Base-by-base conservation (phyloP, 2,113 vertebrate genomes). In the Gasterosteus nipponicus region DNA sequence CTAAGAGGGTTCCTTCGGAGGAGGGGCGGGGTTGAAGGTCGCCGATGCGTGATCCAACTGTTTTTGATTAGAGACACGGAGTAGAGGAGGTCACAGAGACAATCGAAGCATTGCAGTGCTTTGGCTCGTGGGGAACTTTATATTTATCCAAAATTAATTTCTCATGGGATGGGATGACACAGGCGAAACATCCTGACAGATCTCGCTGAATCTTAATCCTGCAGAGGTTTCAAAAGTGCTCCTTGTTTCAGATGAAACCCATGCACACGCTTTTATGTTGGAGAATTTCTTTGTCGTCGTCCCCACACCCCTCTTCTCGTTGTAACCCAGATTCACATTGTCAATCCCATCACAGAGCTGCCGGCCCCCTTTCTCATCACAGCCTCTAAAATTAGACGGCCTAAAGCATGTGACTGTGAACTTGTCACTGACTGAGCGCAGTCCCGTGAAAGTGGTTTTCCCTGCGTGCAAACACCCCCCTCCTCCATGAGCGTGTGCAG, bases 261-360 rank as follows among this genome's bases (percentile, higher is more conserved):
- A 41, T 39, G 14, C 53, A 1, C 44, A 33, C 6, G 4, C 26
- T 44, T 63, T 9, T 54, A 57, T 71, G 64, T n/a, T 53, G 42
- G 67, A 58, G 60, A 80, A 73, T 33, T 33, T 33, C 33, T 33
- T 33, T 33, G 33, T 76, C 47, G 77, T 75, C 4, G 0, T 46
- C 56, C 74, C 63, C 78, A n/a, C n/a, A n/a, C 47, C 14, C 47
- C 68, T 35, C n/a, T 73, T 72, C 49, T 71, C 68, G 47, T 78
- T 79, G 72, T 75, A 86, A 70, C 80, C 86, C 86, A 86, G 80
- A 87, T 87, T 82, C 68, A 33, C 33, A 33, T 4, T 5, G 33
- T 33, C 33, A 33, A 33, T n/a, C 75, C 83, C 69, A 29, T 77
- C 41, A 26, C 77, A 31, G 72, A 80, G 73, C 87, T 83, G 67